phyloP scores from a whole-genome alignment of 2,888 invertebrate species.

The Luperina testacea region DNA sequence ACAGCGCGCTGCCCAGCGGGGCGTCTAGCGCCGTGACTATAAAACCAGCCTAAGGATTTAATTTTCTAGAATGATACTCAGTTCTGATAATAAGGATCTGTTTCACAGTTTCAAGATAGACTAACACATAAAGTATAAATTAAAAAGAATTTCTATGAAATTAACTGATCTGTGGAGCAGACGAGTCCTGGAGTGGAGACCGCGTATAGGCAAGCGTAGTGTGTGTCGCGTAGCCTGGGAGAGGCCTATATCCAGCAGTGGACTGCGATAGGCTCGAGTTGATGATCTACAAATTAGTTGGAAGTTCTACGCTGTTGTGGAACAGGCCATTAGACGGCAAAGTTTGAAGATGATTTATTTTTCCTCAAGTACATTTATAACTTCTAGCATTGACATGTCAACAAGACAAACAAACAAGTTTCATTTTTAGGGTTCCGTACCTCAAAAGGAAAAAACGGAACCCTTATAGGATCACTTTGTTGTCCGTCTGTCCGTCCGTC shows the following conservation, averaged over 20 bases:
- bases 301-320: background rate
- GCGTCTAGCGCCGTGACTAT: too few species aligned
- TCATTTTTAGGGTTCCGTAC: too few species aligned
- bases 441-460: too few species aligned
- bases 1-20: too few species aligned
- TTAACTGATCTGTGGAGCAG: background rate
- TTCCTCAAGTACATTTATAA: background rate
- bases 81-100: background rate
- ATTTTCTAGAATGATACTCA: background rate
- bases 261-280: background rate
- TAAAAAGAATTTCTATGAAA: background rate
- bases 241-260: background rate
- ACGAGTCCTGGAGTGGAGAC: background rate
- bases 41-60: background rate
- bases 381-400: slow-evolving; percentile 10
- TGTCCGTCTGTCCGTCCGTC: too few species aligned
- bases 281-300: background rate
- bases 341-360: background rate
- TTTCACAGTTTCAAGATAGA: background rate
- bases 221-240: too few species aligned
- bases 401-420: background rate
- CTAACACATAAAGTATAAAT: background rate
- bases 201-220: background rate
- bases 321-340: background rate
- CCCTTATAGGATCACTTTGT: too few species aligned